Evolutionary conservation across 2,888 invertebrate species (phyloP), one percentile per base, ranked within the genome.

Genomic region (Sabatieria punctata): DNA sequence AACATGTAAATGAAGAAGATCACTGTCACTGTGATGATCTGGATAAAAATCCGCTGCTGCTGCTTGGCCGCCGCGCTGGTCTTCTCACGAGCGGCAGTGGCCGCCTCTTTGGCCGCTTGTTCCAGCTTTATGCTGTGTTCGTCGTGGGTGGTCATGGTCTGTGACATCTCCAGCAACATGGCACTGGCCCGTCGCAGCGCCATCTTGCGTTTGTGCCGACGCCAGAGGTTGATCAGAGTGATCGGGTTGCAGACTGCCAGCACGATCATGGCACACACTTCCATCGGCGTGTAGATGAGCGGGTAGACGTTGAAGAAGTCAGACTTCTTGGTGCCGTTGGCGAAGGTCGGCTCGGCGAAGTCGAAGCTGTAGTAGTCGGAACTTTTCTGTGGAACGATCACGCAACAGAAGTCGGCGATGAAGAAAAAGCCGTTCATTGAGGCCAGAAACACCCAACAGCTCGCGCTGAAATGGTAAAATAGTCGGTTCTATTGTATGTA

Each of bases 1-100:
- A 57, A 52, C 59, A 59, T 60, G 22, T 63, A 63, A 13, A 52
- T 50, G 49, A 61, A 64, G 53, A 63, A 63, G 26, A 63, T 61
- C 13, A 59, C 45, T 2, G 63, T 61, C 1, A 63, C 61, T 2
- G 56, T 57, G 19, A 61, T 58, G 27, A 63, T 62, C 59, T 63
- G 52, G 38, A 59, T 46, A 26, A 37, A 40, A 15, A 62, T 61
- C 24, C 60, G 38, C 44, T 61, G 60, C 41, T 62, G 60, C 42
- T 62, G 62, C 45, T 57, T 60, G 1, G 60, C 55, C 22, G 18
- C 4, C 6, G 11, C 23, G 33, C 4, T 11, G 4, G 4, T 4
- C 4, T 18, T 6, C 19, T 22, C 22, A 3, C 6, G 6, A n/a
- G 23, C 19, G 59, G 59, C 60, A 48, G 59, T 57, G 56, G 59